These are phyloP conservation scores for Protosalanx chinensis DNA, from an alignment of 2,797 vertebrate genomes.

Conservation along the genomic window DNA sequence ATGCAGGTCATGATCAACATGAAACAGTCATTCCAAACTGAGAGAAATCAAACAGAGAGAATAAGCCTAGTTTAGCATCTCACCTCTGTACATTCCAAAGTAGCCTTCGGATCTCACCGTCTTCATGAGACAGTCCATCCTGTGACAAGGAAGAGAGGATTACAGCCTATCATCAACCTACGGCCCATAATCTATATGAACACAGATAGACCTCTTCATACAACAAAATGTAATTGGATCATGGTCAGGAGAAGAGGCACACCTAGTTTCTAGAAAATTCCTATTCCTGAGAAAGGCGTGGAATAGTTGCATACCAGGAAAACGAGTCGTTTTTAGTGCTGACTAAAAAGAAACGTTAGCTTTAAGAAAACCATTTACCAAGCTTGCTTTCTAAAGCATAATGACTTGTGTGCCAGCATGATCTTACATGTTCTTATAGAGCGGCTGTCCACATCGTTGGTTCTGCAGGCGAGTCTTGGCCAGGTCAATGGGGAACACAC, in stretches of 20 bases:
- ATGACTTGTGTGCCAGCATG: neutral
- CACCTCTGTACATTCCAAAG: conserved; percentile 89
- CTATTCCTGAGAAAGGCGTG: too few relatives aligned
- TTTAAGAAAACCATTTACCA: too few relatives aligned
- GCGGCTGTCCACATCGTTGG: conserved; percentile 76
- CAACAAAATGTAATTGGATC: neutral
- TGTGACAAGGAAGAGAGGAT: conserved; percentile 33
- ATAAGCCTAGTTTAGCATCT: conserved; percentile 25
- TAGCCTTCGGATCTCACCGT: conserved; percentile 82
- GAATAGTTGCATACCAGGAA: neutral
- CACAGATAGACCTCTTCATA: neutral
- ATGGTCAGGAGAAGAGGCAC: too few relatives aligned
- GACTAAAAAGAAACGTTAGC: too few relatives aligned
- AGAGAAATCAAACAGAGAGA: neutral
- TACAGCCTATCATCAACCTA: neutral
- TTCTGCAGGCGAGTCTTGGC: conserved; percentile 86
- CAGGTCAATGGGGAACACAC: conserved; percentile 84
- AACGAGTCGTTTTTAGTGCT: too few relatives aligned
- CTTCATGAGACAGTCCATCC: conserved; percentile 84
- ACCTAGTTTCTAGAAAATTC: neutral
- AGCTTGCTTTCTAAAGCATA: too few relatives aligned
- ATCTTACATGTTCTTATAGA: conserved; percentile 82
- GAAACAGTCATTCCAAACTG: neutral
- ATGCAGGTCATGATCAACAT: neutral
- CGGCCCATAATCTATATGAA: neutral